These are phyloP conservation scores for Pogonomyrmex barbatus DNA, from an alignment of 1,140 invertebrate species.

Conservation along the genomic window DNA sequence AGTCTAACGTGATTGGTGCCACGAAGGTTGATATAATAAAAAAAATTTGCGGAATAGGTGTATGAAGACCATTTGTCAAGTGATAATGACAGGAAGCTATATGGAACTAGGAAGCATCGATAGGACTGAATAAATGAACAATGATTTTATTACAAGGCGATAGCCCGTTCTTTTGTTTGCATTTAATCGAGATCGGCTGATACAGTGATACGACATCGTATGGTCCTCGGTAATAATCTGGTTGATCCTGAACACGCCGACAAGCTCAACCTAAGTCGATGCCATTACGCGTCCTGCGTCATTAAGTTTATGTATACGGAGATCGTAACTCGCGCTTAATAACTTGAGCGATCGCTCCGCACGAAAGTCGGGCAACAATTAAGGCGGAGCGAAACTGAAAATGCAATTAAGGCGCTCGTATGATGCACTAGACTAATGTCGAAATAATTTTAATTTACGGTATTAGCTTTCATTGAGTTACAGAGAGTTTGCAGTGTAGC, in stretches of 20 bases:
- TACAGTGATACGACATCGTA: not conserved
- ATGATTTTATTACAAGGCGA: conserved; percentile 6
- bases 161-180: not conserved
- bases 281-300: conserved; percentile 33
- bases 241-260: conserved; percentile 10
- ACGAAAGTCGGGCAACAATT: conserved; percentile 15
- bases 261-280: conserved; percentile 22
- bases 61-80: not conserved
- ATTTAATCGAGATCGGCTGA: conserved; percentile 39
- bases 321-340: conserved; percentile 39
- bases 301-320: conserved; percentile 44
- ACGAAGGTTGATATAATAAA: not conserved
- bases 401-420: conserved; percentile 5
- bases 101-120: not conserved
- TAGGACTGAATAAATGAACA: not conserved
- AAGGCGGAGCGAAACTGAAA: conserved; percentile 28
- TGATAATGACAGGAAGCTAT: not conserved
- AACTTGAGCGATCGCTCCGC: conserved; percentile 23
- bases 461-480: conserved; percentile 3
- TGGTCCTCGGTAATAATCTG: conserved; percentile 7
- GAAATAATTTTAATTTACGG: conserved; percentile 22
- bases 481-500: not conserved
- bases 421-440: not conserved
- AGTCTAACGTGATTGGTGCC: not conserved
- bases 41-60: not conserved